Percentiles rank a stretch among this genome's conserved stretches.
These are phyloP conservation scores for Apodemus sylvaticus DNA, from an alignment of 2,113 vertebrate species.

Conservation along the genomic window DNA sequence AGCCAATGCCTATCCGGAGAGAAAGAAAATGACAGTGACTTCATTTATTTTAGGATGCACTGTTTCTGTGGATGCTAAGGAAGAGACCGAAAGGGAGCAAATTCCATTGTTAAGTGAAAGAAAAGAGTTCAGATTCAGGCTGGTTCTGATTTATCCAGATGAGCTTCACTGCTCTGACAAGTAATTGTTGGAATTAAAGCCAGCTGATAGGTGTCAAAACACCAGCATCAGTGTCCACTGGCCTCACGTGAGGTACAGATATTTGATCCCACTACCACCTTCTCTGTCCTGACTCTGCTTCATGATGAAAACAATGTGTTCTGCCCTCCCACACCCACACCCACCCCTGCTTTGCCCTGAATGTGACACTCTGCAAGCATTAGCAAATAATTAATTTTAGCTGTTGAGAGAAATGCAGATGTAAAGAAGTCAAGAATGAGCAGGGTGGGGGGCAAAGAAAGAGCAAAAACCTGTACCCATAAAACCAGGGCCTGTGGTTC, in stretches of 20 bases:
- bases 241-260: neutral
- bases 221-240: neutral
- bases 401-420: neutral
- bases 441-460: neutral
- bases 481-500: neutral
- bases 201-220: conserved; percentile 66
- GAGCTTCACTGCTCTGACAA: neutral
- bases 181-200: conserved; percentile 65
- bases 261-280: neutral
- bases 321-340: neutral
- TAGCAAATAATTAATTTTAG: neutral
- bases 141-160: conserved; percentile 67
- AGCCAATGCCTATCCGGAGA: rapidly evolving
- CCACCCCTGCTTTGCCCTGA: neutral
- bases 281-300: neutral
- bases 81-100: neutral
- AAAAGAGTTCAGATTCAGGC: neutral
- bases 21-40: neutral
- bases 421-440: neutral
- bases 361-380: neutral
- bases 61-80: neutral
- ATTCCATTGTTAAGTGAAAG: neutral
- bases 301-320: neutral
- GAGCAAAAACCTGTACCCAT: neutral
- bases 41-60: neutral